Evolutionary conservation across 2,888 invertebrate genomes (phyloP), one percentile per base, ranked within the genome.

Genomic region (Salticus scenicus): DNA sequence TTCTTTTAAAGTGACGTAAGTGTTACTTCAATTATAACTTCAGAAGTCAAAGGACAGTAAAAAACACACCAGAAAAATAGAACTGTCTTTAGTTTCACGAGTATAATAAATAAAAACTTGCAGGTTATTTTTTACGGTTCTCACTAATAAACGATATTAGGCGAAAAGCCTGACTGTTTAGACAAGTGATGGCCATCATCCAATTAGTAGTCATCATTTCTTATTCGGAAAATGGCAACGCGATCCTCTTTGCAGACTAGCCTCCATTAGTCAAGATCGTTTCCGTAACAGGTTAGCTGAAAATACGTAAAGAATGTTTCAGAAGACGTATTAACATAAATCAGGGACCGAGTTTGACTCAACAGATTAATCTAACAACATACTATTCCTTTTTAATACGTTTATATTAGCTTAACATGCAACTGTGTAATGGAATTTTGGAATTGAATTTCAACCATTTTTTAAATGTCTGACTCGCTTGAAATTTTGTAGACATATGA

Each of bases 161-260:
- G 57, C 57, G 57, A 24, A 57, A 57, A 24, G 57, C 5, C 24
- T 57, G 57, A 57, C 57, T 57, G 57, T 57, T 57, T 57, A 1
- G 57, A 57, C 57, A 57, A 24, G 24, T 24, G 57, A 57, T 57
- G 57, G 57, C 57, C 57, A 57, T 57, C 57, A 57, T 57, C 57
- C 57, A 57, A 57, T 57, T 57, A 57, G 57, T 24, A 57, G 57
- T 57, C 57, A 57, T 57, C 57, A 57, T 57, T 57, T 57, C 57
- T 57, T 57, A 24, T n/a, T 24, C 57, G 12, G 24, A 12, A 24
- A 57, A 57, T 57, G 57, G 57, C 57, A 57, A 57, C 57, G 24
- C 4, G 24, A 57, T 24, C 24, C 57, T 57, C 2, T 17, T 24
- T 57, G 24, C 2, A 57, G 57, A 24, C 57, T 5, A 57, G 7